Evolutionary conservation across 35 echinoderm and acorn worm genomes (phyloP), one percentile per base, ranked within the genome.

Genomic region (Holothuria glaberrima): DNA sequence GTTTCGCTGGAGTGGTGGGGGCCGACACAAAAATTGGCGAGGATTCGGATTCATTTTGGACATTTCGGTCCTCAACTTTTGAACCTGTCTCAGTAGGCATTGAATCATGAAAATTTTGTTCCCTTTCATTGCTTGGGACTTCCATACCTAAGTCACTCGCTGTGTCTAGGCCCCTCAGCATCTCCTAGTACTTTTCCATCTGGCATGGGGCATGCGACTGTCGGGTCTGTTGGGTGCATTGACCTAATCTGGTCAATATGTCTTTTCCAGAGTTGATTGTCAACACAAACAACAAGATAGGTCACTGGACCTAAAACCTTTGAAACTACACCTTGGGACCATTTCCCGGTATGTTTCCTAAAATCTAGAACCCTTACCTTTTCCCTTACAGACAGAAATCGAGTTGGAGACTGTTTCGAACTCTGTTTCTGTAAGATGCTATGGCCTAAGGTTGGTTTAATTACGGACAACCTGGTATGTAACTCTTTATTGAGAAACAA

Each of bases 191-290:
- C n/a, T n/a, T n/a, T n/a, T n/a, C n/a, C n/a, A n/a, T 26, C 6
- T 30, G 17, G 2, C 6, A 30, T 35, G 62, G 18, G 18, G 4
- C 9, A 24, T n/a, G 18, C 6, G 62, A 65, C 62, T 12, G 62
- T 65, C 7, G 62, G 62, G 62, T 65, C 18, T 65, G 62, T 65
- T 65, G 10, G 62, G 62, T 65, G 62, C 62, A 65, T 75, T 33
- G 71, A 75, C 71, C 71, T 75, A 33, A 75, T 28, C 28, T 75
- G 28, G 35, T 75, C 71, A 75, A 75, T 75, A 20, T 75, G 71
- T 30, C 71, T 30, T 41, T 75, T 75, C 71, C 71, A 75, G 27
- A 75, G 9, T 7, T 75, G 71, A 75, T 75, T 41, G 0, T 41
- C 71, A 75, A 75, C 35, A 41, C 35, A 30, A 26, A 75, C 20